A percentile compares a stretch with the other conserved stretches of the same genome.
phyloP scores from a whole-genome alignment of 2,888 invertebrate species.

The Helobdella robusta region DNA sequence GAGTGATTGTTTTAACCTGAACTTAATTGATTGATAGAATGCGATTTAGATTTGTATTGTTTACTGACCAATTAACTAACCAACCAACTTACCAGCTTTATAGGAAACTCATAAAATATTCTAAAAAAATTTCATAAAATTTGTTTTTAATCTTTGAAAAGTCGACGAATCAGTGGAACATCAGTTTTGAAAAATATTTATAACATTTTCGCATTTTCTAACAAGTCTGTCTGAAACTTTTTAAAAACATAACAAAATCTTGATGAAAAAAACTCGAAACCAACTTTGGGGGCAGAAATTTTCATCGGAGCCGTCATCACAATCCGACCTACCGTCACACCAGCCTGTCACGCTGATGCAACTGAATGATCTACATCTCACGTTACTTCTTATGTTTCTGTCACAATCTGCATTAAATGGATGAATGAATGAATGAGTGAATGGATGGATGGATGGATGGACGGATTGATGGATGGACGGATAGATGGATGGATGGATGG shows the following conservation, averaged over 20 bases:
- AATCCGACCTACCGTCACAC: conserved; percentile 22
- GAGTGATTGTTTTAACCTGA: not conserved
- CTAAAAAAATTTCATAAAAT: not conserved
- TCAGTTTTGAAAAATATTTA: too few relatives aligned
- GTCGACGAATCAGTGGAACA: too few relatives aligned
- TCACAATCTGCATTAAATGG: conserved; percentile 10
- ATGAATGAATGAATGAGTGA: too few relatives aligned
- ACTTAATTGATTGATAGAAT: not conserved
- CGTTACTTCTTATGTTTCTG: not conserved
- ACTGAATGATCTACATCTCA: conserved; percentile 11
- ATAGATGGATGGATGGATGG: too few relatives aligned
- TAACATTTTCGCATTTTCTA: too few relatives aligned
- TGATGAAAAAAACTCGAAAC: too few relatives aligned
- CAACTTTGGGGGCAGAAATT: conserved; percentile 1
- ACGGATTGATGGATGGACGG: too few relatives aligned
- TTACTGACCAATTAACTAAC: not conserved
- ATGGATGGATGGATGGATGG: too few relatives aligned
- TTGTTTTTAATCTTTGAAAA: not conserved
- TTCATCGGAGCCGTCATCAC: conserved; percentile 21
- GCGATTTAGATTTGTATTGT: not conserved
- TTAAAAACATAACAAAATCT: too few relatives aligned
- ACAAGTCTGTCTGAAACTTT: too few relatives aligned
- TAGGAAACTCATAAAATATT: not conserved
- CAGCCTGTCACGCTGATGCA: conserved; percentile 20
- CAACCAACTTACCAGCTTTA: too few relatives aligned